Evolutionary conservation across 2,888 invertebrate genomes (phyloP).

Genomic region (Dynastes maya): DNA sequence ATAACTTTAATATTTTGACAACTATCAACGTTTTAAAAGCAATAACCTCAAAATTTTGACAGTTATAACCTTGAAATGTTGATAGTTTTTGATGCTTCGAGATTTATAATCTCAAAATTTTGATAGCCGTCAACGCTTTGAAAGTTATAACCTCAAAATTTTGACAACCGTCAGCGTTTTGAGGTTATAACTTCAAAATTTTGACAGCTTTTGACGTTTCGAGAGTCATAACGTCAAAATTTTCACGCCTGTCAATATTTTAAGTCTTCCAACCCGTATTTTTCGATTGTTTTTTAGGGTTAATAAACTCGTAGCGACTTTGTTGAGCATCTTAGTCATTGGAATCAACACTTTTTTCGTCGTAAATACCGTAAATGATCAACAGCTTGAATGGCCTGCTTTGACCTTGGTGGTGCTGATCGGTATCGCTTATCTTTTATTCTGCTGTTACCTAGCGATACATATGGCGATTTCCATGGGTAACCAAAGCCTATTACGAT

Average conservation of each 20-base stretch:
- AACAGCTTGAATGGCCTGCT: constrained; percentile 69
- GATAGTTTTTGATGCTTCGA: constrained; percentile 72
- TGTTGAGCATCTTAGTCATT: constrained; percentile 81
- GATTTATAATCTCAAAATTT: background rate
- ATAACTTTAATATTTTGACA: background rate
- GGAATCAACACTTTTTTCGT: constrained; percentile 88
- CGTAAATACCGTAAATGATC: constrained; percentile 73
- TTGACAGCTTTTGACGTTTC: too few relatives aligned
- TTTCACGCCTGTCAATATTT: too few relatives aligned
- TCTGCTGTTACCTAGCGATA: constrained; percentile 83
- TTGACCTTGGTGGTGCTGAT: constrained; percentile 73
- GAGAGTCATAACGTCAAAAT: too few relatives aligned
- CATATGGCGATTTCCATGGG: constrained; percentile 82
- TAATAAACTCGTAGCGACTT: constrained; percentile 79
- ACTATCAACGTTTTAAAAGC: background rate
- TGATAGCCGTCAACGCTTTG: too few relatives aligned
- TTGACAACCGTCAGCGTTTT: too few relatives aligned
- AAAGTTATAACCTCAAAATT: too few relatives aligned
- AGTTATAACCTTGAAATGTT: too few relatives aligned
- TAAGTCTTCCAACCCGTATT: too few relatives aligned
- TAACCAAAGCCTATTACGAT: constrained; percentile 72
- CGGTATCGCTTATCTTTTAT: constrained; percentile 79
- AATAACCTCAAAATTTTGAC: too few relatives aligned
- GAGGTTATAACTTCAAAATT: too few relatives aligned
- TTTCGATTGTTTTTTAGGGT: constrained; percentile 71